These are phyloP conservation scores for Rynchops niger DNA, from an alignment of 2,113 vertebrate genomes.

Conservation along the genomic window DNA sequence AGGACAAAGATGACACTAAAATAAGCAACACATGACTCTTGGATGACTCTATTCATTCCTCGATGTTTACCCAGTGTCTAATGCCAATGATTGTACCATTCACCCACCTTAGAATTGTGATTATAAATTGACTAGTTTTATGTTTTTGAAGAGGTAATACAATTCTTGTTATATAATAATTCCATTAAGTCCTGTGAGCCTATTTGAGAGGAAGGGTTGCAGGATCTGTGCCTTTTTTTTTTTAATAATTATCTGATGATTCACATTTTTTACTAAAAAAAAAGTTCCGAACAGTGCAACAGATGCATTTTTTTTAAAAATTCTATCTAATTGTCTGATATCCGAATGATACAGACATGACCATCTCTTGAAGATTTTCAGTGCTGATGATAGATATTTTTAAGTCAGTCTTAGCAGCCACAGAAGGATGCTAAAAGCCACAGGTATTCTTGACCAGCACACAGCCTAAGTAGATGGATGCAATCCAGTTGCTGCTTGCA, in stretches of 20 bases:
- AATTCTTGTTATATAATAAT: neutral
- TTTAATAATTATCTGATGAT: too few relatives aligned
- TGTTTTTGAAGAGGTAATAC: neutral
- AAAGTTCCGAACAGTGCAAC: neutral
- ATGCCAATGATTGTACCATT: constrained; percentile 16
- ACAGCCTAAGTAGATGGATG: neutral
- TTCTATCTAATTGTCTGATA: neutral
- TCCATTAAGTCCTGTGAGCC: neutral
- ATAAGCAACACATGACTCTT: neutral
- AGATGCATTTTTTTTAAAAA: neutral
- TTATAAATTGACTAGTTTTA: constrained; percentile 13
- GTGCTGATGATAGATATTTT: neutral
- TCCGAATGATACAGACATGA: neutral
- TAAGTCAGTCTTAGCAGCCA: neutral
- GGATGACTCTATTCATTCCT: neutral
- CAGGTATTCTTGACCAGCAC: neutral
- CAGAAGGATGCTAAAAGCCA: neutral
- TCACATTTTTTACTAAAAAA: neutral
- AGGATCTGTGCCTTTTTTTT: neutral
- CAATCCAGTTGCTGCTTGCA: neutral
- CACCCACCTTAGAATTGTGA: neutral
- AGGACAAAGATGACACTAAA: neutral
- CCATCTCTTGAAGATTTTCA: neutral
- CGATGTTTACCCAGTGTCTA: neutral
- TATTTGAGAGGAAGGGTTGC: neutral